These are phyloP conservation scores for Nesoenas mayeri DNA, from an alignment of 2,113 vertebrate species.

Conservation along the genomic window DNA sequence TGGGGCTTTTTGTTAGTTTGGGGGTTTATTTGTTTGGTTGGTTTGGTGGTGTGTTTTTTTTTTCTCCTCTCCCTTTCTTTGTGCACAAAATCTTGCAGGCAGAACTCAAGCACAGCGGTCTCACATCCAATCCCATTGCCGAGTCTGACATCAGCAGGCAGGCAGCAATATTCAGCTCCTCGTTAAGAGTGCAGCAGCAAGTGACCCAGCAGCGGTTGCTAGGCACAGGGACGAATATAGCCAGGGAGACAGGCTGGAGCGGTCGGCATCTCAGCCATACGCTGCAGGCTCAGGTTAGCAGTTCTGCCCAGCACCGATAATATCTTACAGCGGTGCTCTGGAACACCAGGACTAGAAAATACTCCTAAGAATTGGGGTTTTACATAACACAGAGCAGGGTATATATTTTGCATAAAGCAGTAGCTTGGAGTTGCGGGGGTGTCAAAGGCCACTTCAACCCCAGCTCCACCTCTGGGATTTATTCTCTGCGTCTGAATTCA, in stretches of 20 bases:
- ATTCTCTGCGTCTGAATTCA: neutral
- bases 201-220: slow-evolving; percentile 41
- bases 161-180: neutral
- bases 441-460: neutral
- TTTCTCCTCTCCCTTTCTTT: neutral
- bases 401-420: neutral
- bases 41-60: neutral
- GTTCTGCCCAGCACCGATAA: neutral
- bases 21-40: too few relatives aligned
- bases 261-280: neutral
- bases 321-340: neutral
- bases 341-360: neutral
- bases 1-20: neutral
- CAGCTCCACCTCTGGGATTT: neutral
- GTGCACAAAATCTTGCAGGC: neutral
- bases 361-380: neutral
- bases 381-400: neutral
- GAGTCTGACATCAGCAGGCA: slow-evolving; percentile 20
- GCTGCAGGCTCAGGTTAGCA: neutral
- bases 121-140: neutral
- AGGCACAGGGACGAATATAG: slow-evolving; percentile 42
- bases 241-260: neutral
- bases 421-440: neutral
- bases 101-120: neutral
- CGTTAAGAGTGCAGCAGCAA: neutral